These are phyloP conservation scores for Cremastinae sp. DNA, from an alignment of 2,888 invertebrate genomes.

Conservation along the genomic window DNA sequence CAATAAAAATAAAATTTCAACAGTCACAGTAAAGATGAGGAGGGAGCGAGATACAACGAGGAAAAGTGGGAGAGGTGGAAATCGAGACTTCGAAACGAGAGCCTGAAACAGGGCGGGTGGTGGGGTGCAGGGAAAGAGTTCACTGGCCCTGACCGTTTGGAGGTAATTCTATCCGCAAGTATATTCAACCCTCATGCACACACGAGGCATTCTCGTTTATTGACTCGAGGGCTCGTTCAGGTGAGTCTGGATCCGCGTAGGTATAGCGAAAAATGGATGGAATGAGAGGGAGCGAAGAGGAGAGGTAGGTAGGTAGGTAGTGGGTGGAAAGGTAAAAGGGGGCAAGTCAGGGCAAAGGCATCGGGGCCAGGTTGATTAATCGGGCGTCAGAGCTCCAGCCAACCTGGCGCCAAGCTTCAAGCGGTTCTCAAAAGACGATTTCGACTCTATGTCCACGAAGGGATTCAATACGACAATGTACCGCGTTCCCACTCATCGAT, in stretches of 20 bases:
- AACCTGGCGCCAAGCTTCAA: slow-evolving; percentile 77
- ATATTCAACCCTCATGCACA: slow-evolving; percentile 32
- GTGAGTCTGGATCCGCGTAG: slow-evolving; percentile 52
- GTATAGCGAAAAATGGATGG: slow-evolving; percentile 39
- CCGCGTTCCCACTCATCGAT: too few species aligned
- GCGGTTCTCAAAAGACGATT: slow-evolving; percentile 71
- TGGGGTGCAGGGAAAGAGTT: slow-evolving; percentile 43
- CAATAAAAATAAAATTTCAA: slow-evolving; percentile 4
- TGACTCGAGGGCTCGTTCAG: slow-evolving; percentile 61
- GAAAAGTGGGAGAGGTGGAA: background rate
- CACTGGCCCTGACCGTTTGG: slow-evolving; percentile 51
- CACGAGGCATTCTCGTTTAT: slow-evolving; percentile 44
- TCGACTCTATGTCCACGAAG: slow-evolving; percentile 19
- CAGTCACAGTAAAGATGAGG: background rate
- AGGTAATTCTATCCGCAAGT: slow-evolving; percentile 38
- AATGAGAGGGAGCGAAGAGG: too few species aligned
- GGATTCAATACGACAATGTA: too few species aligned
- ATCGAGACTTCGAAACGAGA: background rate
- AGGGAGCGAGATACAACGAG: background rate
- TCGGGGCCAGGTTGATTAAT: slow-evolving; percentile 78
- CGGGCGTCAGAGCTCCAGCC: slow-evolving; percentile 78
- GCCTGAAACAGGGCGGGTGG: background rate
- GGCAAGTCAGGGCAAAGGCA: slow-evolving; percentile 61
- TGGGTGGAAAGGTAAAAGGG: slow-evolving; percentile 39
- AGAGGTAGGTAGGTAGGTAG: slow-evolving; percentile 24